These are phyloP conservation scores for Heliconius aoede DNA, from an alignment of 2,888 invertebrate species.

Conservation along the genomic window DNA sequence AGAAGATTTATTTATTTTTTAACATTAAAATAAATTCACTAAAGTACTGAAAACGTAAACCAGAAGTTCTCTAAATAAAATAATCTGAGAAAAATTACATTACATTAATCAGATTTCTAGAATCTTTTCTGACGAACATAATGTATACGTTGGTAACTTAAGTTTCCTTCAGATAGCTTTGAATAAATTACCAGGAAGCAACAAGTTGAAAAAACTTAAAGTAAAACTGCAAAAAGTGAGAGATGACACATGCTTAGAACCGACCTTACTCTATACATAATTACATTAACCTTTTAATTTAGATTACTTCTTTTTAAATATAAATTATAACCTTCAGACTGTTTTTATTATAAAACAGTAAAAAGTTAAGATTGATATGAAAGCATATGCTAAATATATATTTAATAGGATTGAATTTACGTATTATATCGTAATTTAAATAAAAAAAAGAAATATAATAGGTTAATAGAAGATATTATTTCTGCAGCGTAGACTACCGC, in stretches of 20 bases:
- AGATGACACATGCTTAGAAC: constrained; percentile 9
- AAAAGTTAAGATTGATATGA: neutral
- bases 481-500: neutral
- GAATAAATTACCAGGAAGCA: constrained; percentile 46
- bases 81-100: neutral
- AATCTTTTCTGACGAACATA: neutral
- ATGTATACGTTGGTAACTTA: neutral
- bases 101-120: neutral
- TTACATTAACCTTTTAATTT: constrained; percentile 31
- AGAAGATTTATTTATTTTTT: neutral
- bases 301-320: constrained; percentile 4
- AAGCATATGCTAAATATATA: neutral
- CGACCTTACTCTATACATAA: constrained; percentile 38
- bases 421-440: neutral
- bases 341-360: neutral
- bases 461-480: neutral
- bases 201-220: constrained; percentile 31
- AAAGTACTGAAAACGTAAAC: too few species aligned
- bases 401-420: neutral
- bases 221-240: constrained; percentile 28
- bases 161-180: constrained; percentile 40
- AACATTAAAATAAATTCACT: neutral
- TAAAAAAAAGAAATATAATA: neutral
- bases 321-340: neutral
- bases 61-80: neutral